Conservation (phyloP, 1,140 invertebrate species). For the Venturia canescens region DNA sequence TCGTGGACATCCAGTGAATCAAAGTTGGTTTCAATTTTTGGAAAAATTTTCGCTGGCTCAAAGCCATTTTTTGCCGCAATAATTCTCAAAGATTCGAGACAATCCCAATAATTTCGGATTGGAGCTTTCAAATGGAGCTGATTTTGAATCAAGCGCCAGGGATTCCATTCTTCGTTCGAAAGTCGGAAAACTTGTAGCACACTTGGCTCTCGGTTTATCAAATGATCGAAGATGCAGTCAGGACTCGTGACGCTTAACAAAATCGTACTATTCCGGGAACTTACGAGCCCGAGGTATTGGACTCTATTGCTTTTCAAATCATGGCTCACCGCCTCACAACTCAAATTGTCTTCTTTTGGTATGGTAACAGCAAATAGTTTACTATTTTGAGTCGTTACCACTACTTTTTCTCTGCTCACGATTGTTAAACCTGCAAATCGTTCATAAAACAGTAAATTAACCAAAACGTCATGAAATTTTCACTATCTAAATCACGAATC, state of each 20-base stretch:
- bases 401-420: conserved; percentile 52
- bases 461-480: too few relatives aligned
- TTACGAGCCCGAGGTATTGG: conserved; percentile 68
- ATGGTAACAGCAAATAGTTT: conserved; percentile 54
- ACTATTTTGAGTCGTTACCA: conserved; percentile 67
- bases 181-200: conserved; percentile 65
- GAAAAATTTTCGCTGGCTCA: conserved; percentile 50
- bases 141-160: conserved; percentile 60
- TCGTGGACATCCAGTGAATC: conserved; percentile 62
- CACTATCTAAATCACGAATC: too few relatives aligned
- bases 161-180: conserved; percentile 58
- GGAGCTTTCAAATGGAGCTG: conserved; percentile 44
- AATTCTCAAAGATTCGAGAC: conserved; percentile 68
- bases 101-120: conserved; percentile 67
- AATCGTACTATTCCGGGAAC: conserved; percentile 63
- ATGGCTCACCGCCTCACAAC: conserved; percentile 49
- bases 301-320: conserved; percentile 58
- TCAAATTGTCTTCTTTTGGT: conserved; percentile 47
- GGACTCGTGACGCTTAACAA: conserved; percentile 69
- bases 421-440: conserved; percentile 58
- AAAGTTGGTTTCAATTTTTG: conserved; percentile 54
- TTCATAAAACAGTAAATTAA: too few relatives aligned
- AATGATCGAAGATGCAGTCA: conserved; percentile 68
- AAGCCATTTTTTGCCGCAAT: conserved; percentile 61
- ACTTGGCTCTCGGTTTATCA: conserved; percentile 68